Base-by-base conservation (phyloP, 1,140 invertebrate species). In the Megalonaias nervosa region DNA sequence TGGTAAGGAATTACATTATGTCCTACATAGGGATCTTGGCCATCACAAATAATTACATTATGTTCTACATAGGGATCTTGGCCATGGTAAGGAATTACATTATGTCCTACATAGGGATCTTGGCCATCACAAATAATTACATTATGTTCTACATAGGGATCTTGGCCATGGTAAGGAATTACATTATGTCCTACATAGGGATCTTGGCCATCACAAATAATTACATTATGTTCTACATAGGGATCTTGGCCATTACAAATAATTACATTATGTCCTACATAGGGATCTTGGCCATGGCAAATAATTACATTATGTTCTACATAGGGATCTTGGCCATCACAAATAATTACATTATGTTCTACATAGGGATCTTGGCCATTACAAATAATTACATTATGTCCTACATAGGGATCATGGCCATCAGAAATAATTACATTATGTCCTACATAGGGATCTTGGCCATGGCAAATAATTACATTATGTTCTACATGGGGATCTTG, bases 1-100 rank as follows among this genome's bases (percentile, higher is more conserved):
- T 90, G 88, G 88, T n/a, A n/a, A n/a, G n/a, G n/a, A n/a, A n/a
- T n/a, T 88, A 85, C 66, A 67, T 90, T 55, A 86, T 90, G 83
- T 86, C 89, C 14, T 90, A 89, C 80, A 82, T 89, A 70, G 89
- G 89, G 5, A 74, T 89, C 19, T 77, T 87, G 17, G 82, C 84
- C n/a, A 88, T 90, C 87, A 87, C 89, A 70, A 79, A 79, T 75
- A 21, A 13, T 15, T 31, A 16, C 55, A 48, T 67, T 15, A 31
- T 31, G 26, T 31, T 2, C 14, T 67, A 56, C 14, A 58, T 58
- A 67, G 67, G 3, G 2, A 67, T 19, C 26, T 2, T 31, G 26
- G 1, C 26, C 4, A 31, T 31, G 26, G 4, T 31, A 73, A 90
- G 89, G 82, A 87, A 87, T 21, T 88, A 85, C 66, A 67, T 90